Evolutionary conservation across 2,888 invertebrate species (phyloP), one percentile per base, ranked within the genome.

Genomic region (Xestoiulus laeticollis): DNA sequence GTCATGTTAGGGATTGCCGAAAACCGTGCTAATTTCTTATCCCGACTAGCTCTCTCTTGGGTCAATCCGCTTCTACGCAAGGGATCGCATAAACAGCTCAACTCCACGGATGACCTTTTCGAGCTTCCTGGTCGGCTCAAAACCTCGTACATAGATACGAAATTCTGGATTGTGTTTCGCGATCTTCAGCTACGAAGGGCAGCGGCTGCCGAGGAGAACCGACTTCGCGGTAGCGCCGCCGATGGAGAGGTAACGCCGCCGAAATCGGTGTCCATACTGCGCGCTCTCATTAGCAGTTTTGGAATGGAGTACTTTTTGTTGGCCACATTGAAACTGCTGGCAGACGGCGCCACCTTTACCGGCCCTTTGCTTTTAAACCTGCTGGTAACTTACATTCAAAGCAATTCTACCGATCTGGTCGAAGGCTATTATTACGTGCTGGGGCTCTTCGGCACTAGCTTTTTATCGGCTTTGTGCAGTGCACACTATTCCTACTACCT

Each of bases 401-500:
- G 94, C 90, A 93, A 93, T 43, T 95, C 95, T 90, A 94, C 95
- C 89, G 90, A 6, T 26, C 38, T 22, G 12, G 38, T 30, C 1
- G 90, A 91, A 89, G 93, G 93, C 6, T 93, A 92, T 90, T 89
- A 91, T 33, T 93, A 92, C 90, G 96, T 96, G 0, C 91, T 92
- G 8, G 94, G 95, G 1, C 93, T 97, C 89, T 94, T 96, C 91
- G 89, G 92, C 14, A 93, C 94, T 22, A 94, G 96, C 8, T 91
- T 96, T 90, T 92, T 95, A 91, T 95, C 95, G 87, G 95, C 98
- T 0, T 92, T 98, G 87, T 96, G 96, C 91, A 96, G 95, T 89
- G 94, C 96, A 0, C 98, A 99, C 91, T 99, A 98, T 92, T 96
- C 96, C 91, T 98, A 98, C 94, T 93, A 95, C 89, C 96, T 98